These are phyloP conservation scores for Candidula unifasciata DNA, from an alignment of 2,888 invertebrate genomes.

Conservation along the genomic window DNA sequence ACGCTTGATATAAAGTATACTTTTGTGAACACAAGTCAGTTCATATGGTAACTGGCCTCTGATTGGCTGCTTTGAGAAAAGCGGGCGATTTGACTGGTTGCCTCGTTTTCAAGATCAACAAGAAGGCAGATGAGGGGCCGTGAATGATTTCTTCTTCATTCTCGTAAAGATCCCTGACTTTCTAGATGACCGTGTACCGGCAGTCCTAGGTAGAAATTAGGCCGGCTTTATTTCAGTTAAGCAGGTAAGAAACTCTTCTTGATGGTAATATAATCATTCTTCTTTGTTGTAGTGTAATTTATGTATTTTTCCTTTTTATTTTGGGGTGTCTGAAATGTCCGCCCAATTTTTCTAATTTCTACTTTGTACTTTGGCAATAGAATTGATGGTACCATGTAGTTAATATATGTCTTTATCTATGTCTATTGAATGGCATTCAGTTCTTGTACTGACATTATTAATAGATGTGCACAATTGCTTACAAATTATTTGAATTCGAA, in stretches of 20 bases:
- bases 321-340: neutral
- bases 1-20: too few species aligned
- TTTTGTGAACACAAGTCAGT: neutral
- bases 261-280: neutral
- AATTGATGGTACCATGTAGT: neutral
- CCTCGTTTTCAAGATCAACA: slow-evolving; percentile 49
- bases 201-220: slow-evolving; percentile 2
- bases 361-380: neutral
- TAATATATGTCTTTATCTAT: neutral
- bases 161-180: neutral
- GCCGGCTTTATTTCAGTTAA: neutral
- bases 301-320: neutral
- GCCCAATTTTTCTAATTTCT: neutral
- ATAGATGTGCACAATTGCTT: too few species aligned
- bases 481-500: too few species aligned
- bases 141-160: neutral
- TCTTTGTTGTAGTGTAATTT: neutral
- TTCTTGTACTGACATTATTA: too few species aligned
- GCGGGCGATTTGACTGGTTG: slow-evolving; percentile 51
- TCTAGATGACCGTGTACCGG: neutral
- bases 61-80: slow-evolving; percentile 50
- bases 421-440: too few species aligned
- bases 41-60: slow-evolving; percentile 4
- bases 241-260: neutral
- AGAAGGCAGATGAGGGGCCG: neutral